Base-by-base conservation (phyloP, 2,888 invertebrate genomes). In the Argyra leucocephala region DNA sequence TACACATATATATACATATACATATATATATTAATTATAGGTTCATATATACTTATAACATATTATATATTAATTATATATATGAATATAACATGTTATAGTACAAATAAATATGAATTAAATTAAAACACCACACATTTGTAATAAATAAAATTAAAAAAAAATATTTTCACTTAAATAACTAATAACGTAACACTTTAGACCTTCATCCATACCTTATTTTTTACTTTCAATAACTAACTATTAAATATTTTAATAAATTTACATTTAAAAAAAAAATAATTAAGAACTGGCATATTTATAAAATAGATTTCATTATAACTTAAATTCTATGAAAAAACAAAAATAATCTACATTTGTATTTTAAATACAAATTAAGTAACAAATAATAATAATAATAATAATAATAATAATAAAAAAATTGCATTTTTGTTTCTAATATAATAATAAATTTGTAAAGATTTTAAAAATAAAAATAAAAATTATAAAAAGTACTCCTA, bases 281-380 rank as follows among this genome's bases (percentile, higher is more conserved):
- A n/a, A n/a, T n/a, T n/a, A n/a, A n/a, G n/a, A 48, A 48, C 48
- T 48, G 48, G 48, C 48, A 48, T 48, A 48, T 48, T 48, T 48
- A 37, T 1, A 48, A 48, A 48, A 48, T 48, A 1, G 18, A 18
- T 48, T 48, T 48, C 12, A 6, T n/a, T 31, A 31, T 10, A 31
- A 48, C 48, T 48, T 48, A 48, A 18, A 18, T 9, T 3, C 48
- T 48, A 48, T 18, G 12, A 48, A 18, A 48, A 48, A 15, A 37
- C 3, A 37, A 37, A 15, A 37, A 2, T 48, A 48, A 12, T 48
- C 1, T 18, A 18, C 18, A 48, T 48, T 48, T 18, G 48, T 48
- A 12, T 48, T 48, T 15, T 48, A 2, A 18, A 48, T 15, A 48
- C 15, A 48, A 12, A 48, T 48, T 48, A 48, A 48, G 48, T 48